These are phyloP conservation scores for Limnothrissa miodon DNA, from an alignment of 2,113 vertebrate genomes.

Conservation along the genomic window DNA sequence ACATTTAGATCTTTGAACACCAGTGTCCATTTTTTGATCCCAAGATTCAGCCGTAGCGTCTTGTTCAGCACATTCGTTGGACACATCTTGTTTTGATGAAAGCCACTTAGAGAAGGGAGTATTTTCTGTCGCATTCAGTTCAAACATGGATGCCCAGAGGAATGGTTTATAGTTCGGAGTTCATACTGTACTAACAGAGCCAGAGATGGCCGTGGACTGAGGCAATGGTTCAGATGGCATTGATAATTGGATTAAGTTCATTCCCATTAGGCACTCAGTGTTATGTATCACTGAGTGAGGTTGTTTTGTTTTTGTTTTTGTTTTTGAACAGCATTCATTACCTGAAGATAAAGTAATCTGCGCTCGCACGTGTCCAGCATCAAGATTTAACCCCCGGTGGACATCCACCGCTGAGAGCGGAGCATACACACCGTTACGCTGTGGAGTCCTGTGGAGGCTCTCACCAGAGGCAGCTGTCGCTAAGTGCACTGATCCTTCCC, in stretches of 20 bases:
- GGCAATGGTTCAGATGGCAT: neutral
- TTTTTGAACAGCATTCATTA: neutral
- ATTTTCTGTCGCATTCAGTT: too few species aligned
- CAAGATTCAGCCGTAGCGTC: neutral
- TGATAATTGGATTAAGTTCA: neutral
- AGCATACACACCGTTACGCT: neutral
- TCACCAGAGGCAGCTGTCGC: neutral
- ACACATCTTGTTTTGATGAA: neutral
- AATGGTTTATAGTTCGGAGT: neutral
- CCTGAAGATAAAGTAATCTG: neutral
- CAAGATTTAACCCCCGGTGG: neutral
- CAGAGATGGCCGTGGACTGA: neutral
- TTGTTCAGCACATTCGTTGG: neutral
- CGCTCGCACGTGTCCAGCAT: neutral
- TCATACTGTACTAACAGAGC: neutral
- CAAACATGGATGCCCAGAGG: neutral
- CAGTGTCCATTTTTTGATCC: neutral
- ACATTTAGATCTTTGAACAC: neutral
- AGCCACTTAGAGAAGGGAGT: neutral
- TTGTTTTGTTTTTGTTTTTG: neutral
- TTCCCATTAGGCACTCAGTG: neutral
- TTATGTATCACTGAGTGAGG: neutral
- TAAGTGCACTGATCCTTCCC: neutral
- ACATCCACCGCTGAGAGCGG: neutral
- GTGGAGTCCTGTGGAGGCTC: neutral